Evolutionary conservation across 2,797 vertebrate genomes (phyloP), one percentile per base, ranked within the genome.

Genomic region (Syngnathus acus): DNA sequence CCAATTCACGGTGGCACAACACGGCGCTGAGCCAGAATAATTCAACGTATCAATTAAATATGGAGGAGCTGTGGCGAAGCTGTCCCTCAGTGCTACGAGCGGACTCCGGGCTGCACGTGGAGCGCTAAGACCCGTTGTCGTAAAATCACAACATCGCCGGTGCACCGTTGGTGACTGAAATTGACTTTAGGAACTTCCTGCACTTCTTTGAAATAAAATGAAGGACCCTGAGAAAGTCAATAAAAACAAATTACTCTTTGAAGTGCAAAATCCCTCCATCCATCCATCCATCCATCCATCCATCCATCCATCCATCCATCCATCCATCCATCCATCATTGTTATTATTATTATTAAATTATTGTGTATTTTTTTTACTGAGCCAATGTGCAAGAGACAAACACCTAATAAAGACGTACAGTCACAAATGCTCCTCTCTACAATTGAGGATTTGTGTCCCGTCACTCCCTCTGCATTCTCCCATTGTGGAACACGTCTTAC

Each of bases 21-120:
- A 87, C 75, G 74, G 71, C 84, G 77, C 76, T 38, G 69, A 69
- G 85, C 78, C 85, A 85, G 88, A 92, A 91, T 91, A 86, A 91
- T 91, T 92, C 82, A 90, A 84, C 76, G 65, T 70, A 73, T 83
- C 74, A 60, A 89, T 91, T 79, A 90, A 91, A 91, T 87, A 91
- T 91, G 86, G 76, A 91, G 68, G 74, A 87, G 84, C 61, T 0
- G 58, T 19, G 77, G 79, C 19, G 48, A 72, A 58, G 70, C 64
- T 47, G 77, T 73, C 79, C 76, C 81, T 77, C 70, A 38, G 72
- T 59, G 83, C 72, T 69, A 64, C 64, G 60, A 60, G 4, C 79
- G 68, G 82, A 68, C 68, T 40, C 67, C 67, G 14, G 73, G 81
- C 68, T 79, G 79, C 74, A 19, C 48, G 68, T 65, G 69, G 60